phyloP scores from a whole-genome alignment of 2,113 vertebrate genomes.

The Puntigrus tetrazona region DNA sequence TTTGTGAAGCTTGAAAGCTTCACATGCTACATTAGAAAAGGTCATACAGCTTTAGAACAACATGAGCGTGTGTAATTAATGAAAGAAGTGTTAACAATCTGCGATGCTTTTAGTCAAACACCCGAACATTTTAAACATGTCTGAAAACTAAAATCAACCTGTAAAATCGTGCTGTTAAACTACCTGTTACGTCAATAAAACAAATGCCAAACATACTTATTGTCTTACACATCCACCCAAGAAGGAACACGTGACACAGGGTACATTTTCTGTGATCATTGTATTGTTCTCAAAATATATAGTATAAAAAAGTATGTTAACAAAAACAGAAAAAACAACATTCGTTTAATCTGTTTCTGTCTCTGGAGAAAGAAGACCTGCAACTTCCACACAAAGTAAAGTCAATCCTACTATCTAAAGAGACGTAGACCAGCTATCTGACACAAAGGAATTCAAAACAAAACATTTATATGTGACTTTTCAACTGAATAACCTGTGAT shows the following conservation, averaged over 20 bases:
- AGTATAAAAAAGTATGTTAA: neutral
- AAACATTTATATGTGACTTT: neutral
- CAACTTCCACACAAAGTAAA: constrained; percentile 12
- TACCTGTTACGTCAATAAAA: constrained; percentile 25
- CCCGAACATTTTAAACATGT: constrained; percentile 3
- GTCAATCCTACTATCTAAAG: neutral
- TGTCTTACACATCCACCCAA: constrained; percentile 8
- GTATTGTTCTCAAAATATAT: constrained; percentile 10
- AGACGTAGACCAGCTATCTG: constrained; percentile 20
- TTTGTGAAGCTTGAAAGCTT: neutral
- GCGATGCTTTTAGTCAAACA: constrained; percentile 2
- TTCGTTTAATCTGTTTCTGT: neutral
- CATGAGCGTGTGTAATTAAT: neutral
- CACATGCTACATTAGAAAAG: neutral
- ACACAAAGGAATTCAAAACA: neutral
- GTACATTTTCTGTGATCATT: neutral
- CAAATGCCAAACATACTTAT: constrained; percentile 24
- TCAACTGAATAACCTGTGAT: neutral
- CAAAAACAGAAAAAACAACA: constrained; percentile 17
- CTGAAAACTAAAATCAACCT: neutral
- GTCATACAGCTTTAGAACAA: neutral
- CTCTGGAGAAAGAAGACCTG: constrained; percentile 20
- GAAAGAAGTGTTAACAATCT: neutral
- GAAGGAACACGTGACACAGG: constrained; percentile 36
- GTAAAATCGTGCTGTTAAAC: constrained; percentile 1